A percentile compares a stretch with the other conserved stretches of the same genome.
phyloP scores from a whole-genome alignment of 2,888 invertebrate species.

The Anthophora plumipes region DNA sequence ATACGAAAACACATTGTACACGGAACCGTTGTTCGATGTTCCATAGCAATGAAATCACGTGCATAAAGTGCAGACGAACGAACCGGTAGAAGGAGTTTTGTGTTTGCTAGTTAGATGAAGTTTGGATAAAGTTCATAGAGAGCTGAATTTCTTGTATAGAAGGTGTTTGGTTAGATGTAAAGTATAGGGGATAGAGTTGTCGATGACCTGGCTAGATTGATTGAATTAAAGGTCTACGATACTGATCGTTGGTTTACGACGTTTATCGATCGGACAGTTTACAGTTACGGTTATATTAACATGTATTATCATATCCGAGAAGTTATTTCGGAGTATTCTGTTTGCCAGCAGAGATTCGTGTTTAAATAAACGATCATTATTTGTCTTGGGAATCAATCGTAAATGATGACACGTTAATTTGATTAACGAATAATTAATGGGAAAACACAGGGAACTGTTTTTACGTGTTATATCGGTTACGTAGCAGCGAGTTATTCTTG shows the following conservation, averaged over 20 bases:
- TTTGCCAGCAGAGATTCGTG: no score
- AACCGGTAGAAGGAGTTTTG: neutral
- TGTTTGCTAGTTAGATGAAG: conserved; percentile 2
- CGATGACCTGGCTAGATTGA: conserved; percentile 11
- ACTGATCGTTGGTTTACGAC: neutral
- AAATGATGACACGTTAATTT: no score
- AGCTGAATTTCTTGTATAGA: neutral
- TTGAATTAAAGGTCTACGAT: conserved; percentile 11
- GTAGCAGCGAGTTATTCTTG: neutral
- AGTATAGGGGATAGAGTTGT: conserved; percentile 3
- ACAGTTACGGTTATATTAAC: no score
- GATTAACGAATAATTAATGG: neutral
- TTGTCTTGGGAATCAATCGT: no score
- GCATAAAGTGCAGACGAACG: neutral
- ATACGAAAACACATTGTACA: conserved; percentile 4
- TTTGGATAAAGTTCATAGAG: neutral
- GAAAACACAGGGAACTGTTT: neutral
- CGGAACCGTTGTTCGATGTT: no score
- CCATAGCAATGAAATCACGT: neutral
- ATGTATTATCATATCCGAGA: no score
- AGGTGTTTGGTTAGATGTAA: neutral
- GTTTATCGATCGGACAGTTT: neutral
- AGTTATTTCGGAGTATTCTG: no score
- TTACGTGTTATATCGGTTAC: conserved; percentile 19
- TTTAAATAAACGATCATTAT: no score